A percentile compares a stretch with the other conserved stretches of the same genome.
These are phyloP conservation scores for Ceratoteleas bidentatus DNA, from an alignment of 1,140 invertebrate species.

Conservation along the genomic window DNA sequence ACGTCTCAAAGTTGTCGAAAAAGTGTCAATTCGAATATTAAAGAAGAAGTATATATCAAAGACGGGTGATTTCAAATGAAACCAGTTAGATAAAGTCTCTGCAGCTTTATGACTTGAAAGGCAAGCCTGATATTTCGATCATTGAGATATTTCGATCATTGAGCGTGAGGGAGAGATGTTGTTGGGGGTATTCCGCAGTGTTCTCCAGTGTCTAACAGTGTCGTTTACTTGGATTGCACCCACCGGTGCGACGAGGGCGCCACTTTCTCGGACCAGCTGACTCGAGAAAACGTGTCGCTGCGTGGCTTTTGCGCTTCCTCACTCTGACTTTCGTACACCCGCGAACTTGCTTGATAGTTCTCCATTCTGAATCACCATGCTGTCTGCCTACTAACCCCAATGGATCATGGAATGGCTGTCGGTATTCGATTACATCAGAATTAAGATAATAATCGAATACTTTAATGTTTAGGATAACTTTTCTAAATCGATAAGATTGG, in stretches of 20 bases:
- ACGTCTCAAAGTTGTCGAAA: too few species aligned
- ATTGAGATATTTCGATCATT: neutral
- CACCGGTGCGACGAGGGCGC: slow-evolving; percentile 63
- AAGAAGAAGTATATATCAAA: too few species aligned
- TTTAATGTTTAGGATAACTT: too few species aligned
- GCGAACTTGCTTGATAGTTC: slow-evolving; percentile 38
- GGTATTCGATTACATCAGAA: slow-evolving; percentile 15
- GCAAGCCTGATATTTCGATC: neutral
- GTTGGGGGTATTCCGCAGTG: slow-evolving; percentile 22
- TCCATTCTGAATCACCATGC: slow-evolving; percentile 19
- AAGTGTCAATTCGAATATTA: too few species aligned
- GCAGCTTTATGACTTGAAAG: neutral
- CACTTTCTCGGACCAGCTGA: slow-evolving; percentile 30
- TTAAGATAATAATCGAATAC: too few species aligned
- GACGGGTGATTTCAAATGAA: too few species aligned
- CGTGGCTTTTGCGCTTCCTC: slow-evolving; percentile 50
- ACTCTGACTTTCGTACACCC: slow-evolving; percentile 41
- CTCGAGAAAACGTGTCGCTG: slow-evolving; percentile 43
- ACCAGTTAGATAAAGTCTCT: too few species aligned
- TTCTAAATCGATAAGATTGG: too few species aligned
- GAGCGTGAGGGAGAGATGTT: slow-evolving; percentile 2
- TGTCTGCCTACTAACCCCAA: slow-evolving; percentile 38
- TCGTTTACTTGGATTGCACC: slow-evolving; percentile 70
- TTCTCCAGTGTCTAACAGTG: slow-evolving; percentile 54
- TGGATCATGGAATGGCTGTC: slow-evolving; percentile 1